phyloP scores from a whole-genome alignment of 53 echinoderm and acorn worm species.

The Temnopleurus reevesii region DNA sequence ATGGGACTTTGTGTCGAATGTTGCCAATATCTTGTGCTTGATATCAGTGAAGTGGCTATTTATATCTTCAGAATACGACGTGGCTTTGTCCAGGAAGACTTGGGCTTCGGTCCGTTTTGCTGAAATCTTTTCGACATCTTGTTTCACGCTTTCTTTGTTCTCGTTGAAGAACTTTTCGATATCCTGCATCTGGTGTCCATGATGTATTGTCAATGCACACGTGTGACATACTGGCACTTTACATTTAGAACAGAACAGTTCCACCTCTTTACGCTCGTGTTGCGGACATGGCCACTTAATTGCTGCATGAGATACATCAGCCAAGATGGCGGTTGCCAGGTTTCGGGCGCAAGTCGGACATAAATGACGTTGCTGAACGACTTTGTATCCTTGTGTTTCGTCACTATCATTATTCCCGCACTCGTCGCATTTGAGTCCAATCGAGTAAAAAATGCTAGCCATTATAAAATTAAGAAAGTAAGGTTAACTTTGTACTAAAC shows the following conservation, averaged over 20 bases:
- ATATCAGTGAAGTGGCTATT: not conserved
- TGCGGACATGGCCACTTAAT: slow-evolving; percentile 52
- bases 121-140: not conserved
- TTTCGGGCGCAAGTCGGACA: slow-evolving; percentile 20
- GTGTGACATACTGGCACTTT: slow-evolving; percentile 41
- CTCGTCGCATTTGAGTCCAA: slow-evolving; percentile 36
- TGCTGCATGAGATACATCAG: not conserved
- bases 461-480: not conserved
- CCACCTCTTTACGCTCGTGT: slow-evolving; percentile 43
- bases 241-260: slow-evolving; percentile 35
- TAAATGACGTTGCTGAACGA: slow-evolving; percentile 37
- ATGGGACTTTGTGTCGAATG: not conserved
- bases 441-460: slow-evolving; percentile 12
- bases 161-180: not conserved
- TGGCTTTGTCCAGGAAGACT: not conserved
- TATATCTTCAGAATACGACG: not conserved
- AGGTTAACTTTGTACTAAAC: not conserved
- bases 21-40: not conserved
- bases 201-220: slow-evolving; percentile 30
- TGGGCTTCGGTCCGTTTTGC: not conserved
- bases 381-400: slow-evolving; percentile 33
- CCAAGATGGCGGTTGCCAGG: slow-evolving; percentile 35
- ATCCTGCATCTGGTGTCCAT: slow-evolving; percentile 27
- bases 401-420: slow-evolving; percentile 15
- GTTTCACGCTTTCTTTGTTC: not conserved